Percentiles rank a stretch among this genome's conserved stretches.
Conservation (phyloP, 2,797 vertebrate species). For the Phyllotis vaccarum region DNA sequence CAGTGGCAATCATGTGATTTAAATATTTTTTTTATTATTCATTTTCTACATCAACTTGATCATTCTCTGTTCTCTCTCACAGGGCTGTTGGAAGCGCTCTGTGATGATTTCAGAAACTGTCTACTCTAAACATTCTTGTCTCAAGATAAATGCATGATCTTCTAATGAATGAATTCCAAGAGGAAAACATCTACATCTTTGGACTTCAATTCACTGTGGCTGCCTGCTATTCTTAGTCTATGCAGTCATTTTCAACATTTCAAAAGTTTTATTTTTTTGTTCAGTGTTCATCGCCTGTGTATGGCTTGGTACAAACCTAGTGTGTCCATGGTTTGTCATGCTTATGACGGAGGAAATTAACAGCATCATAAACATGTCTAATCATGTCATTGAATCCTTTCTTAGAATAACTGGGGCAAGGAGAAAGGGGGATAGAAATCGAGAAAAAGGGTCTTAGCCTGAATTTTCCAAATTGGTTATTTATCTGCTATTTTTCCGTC, state of each 20-base stretch:
- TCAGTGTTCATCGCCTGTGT: slow-evolving; percentile 56
- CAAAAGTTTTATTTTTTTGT: slow-evolving; percentile 63
- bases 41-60: slow-evolving; percentile 60
- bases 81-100: slow-evolving; percentile 40
- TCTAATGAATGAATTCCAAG: slow-evolving; percentile 64
- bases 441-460: slow-evolving; percentile 76
- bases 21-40: slow-evolving; percentile 71
- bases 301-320: slow-evolving; percentile 29
- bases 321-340: slow-evolving; percentile 46
- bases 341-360: slow-evolving; percentile 62
- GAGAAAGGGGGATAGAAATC: slow-evolving; percentile 71
- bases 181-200: slow-evolving; percentile 54
- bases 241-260: slow-evolving; percentile 57
- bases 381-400: slow-evolving; percentile 73
- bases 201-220: slow-evolving; percentile 46
- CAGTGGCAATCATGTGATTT: slow-evolving; percentile 28
- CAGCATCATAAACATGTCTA: slow-evolving; percentile 68
- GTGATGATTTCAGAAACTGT: slow-evolving; percentile 60
- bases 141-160: slow-evolving; percentile 65
- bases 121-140: slow-evolving; percentile 55
- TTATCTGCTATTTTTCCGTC: slow-evolving; percentile 83
- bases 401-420: slow-evolving; percentile 77
- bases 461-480: slow-evolving; percentile 83
- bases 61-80: slow-evolving; percentile 36
- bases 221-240: slow-evolving; percentile 53